phyloP scores from a whole-genome alignment of 2,888 invertebrate genomes.

The Gymnoscelis rufifasciata region DNA sequence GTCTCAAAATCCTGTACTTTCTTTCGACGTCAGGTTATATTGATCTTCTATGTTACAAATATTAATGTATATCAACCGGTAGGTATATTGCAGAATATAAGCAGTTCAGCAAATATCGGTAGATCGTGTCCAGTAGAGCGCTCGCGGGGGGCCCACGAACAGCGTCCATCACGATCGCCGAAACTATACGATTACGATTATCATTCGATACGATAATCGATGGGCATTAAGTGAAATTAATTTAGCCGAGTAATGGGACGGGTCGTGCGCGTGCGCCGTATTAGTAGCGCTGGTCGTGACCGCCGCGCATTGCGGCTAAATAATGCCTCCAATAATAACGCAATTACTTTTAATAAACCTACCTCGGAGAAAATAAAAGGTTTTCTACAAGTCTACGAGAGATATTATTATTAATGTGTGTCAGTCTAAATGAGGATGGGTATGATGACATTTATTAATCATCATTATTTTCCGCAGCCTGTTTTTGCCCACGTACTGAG shows the following conservation, averaged over 20 bases:
- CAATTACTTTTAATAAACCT: conserved; percentile 38
- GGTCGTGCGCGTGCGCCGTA: conserved; percentile 66
- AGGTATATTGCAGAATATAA: too few species aligned
- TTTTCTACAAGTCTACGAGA: background rate
- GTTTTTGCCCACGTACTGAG: too few species aligned
- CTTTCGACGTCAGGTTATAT: too few species aligned
- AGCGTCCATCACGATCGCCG: conserved; percentile 66
- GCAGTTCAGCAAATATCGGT: conserved; percentile 33
- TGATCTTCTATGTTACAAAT: too few species aligned
- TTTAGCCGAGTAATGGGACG: conserved; percentile 71
- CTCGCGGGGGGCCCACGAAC: conserved; percentile 61
- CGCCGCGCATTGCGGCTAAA: conserved; percentile 43
- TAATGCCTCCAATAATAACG: conserved; percentile 49
- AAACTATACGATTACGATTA: conserved; percentile 73
- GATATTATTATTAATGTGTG: too few species aligned
- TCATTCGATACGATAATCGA: conserved; percentile 65
- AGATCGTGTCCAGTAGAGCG: conserved; percentile 55
- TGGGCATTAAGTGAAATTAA: conserved; percentile 77
- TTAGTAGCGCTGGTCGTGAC: conserved; percentile 44
- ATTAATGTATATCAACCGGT: too few species aligned
- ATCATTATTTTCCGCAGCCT: too few species aligned
- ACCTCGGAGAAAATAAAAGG: conserved; percentile 3
- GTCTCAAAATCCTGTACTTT: too few species aligned
- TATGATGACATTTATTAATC: too few species aligned
- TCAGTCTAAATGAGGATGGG: too few species aligned